Evolutionary conservation across 2,888 invertebrate species (phyloP).

Genomic region (Tetramorium bicarinatum): DNA sequence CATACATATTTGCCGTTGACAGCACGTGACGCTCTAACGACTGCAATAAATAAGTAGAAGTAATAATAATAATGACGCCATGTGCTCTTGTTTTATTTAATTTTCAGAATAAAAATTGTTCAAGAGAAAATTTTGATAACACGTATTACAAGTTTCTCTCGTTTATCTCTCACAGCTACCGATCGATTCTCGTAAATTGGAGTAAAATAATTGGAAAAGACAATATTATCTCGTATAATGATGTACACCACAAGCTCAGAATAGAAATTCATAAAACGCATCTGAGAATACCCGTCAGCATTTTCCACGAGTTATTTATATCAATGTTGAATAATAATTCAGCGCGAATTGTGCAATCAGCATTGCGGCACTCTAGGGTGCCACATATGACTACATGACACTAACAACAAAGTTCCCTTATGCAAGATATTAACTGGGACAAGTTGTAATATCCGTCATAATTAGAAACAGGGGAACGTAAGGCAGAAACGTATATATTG

Average conservation of each 20-base stretch:
- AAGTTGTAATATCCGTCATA: conserved; percentile 26
- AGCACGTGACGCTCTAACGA: conserved; percentile 31
- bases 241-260: background rate
- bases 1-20: conserved; percentile 40
- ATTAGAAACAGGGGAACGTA: conserved; percentile 31
- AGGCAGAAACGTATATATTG: conserved; percentile 4
- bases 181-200: background rate
- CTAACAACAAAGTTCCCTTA: conserved; percentile 16
- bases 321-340: conserved; percentile 18
- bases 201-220: background rate
- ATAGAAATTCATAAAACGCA: background rate
- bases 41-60: conserved; percentile 35
- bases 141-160: background rate
- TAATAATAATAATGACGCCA: conserved; percentile 1
- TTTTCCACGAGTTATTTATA: background rate
- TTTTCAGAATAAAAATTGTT: background rate
- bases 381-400: conserved; percentile 11
- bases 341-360: conserved; percentile 2
- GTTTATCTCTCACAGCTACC: background rate
- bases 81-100: background rate
- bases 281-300: background rate
- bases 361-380: conserved; percentile 31
- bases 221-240: background rate
- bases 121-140: background rate
- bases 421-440: conserved; percentile 32